These are phyloP conservation scores for Stomatorhinus walkeri DNA, from an alignment of 2,797 vertebrate genomes.

Conservation along the genomic window DNA sequence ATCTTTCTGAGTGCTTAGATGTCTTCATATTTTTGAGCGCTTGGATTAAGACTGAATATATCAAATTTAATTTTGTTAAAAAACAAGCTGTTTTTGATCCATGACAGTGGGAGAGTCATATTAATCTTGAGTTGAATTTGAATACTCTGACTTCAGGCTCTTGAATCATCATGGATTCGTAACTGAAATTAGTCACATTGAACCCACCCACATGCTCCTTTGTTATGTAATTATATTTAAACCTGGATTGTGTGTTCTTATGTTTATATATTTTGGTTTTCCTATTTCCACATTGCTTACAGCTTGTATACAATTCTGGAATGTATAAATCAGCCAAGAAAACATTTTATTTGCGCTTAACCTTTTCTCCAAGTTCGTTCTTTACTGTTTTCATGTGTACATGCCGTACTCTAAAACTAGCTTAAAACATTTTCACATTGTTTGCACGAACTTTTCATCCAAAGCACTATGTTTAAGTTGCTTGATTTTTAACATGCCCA, in stretches of 20 bases:
- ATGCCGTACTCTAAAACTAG: neutral
- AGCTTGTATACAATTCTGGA: neutral
- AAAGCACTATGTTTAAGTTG: neutral
- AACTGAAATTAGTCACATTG: constrained; percentile 5
- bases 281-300: neutral
- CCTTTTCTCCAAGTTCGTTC: neutral
- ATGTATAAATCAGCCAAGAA: neutral
- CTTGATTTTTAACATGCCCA: neutral
- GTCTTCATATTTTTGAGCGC: neutral
- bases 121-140: constrained; percentile 10
- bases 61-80: constrained; percentile 9
- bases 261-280: neutral
- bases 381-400: neutral
- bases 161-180: neutral
- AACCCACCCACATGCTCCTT: constrained; percentile 2
- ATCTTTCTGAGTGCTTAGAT: neutral
- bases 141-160: neutral
- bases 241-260: neutral
- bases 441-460: neutral
- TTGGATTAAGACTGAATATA: neutral
- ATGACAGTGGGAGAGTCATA: neutral
- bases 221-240: neutral
- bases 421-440: neutral
- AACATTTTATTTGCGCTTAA: neutral
- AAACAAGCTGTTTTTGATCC: neutral